Evolutionary conservation across 2,888 invertebrate species (phyloP).

Genomic region (Sarcophaga variegata): DNA sequence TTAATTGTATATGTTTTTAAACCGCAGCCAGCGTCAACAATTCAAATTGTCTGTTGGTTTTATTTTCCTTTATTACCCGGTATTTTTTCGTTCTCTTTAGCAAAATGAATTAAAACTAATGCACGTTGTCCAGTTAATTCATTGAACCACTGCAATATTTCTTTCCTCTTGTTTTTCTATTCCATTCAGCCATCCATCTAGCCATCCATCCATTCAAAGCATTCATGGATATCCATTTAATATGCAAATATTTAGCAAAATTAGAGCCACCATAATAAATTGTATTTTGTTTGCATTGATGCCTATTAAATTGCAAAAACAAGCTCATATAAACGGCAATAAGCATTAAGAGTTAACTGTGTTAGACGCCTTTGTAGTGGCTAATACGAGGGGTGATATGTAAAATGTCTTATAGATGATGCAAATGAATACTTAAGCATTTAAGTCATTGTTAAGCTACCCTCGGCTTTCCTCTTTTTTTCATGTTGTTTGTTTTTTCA

Average conservation of each 20-base stretch:
- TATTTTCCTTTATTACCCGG: conserved; percentile 40
- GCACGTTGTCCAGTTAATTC: conserved; percentile 69
- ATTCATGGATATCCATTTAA: conserved; percentile 48
- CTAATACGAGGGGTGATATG: conserved; percentile 5
- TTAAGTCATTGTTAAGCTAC: too few relatives aligned
- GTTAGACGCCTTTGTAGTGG: background rate
- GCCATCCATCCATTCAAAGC: too few relatives aligned
- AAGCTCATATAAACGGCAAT: conserved; percentile 32
- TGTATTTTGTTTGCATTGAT: conserved; percentile 69
- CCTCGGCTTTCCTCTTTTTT: background rate
- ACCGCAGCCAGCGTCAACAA: conserved; percentile 50
- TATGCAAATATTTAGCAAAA: conserved; percentile 68
- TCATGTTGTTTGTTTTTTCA: background rate
- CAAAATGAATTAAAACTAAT: conserved; percentile 67
- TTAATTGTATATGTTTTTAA: conserved; percentile 11
- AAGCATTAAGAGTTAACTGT: conserved; percentile 18
- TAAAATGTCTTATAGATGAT: background rate
- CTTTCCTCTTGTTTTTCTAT: conserved; percentile 39
- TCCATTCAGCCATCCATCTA: too few relatives aligned
- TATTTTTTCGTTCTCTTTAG: conserved; percentile 24
- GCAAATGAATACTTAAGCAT: too few relatives aligned
- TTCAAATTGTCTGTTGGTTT: conserved; percentile 48
- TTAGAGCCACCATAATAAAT: conserved; percentile 68
- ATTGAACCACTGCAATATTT: conserved; percentile 69
- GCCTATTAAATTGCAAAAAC: conserved; percentile 62